Evolutionary conservation across 2,888 invertebrate genomes (phyloP), one percentile per base, ranked within the genome.

Genomic region (Gasteruption jaculator): DNA sequence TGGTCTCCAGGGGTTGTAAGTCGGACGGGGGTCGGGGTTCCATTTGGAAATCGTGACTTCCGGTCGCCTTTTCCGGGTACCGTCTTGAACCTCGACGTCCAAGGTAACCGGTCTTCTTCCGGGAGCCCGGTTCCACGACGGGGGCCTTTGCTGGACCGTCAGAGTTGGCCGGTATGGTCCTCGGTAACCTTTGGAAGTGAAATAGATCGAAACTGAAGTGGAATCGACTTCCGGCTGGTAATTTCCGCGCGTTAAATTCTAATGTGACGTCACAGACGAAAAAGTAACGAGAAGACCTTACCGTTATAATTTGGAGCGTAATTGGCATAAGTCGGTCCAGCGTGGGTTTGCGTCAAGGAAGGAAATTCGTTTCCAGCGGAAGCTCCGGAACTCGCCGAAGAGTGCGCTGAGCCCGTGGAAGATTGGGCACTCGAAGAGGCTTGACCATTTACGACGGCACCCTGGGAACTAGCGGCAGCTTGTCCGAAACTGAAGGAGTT

Each of bases 341-440:
- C 14, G 5, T 4, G 30, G 30, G 6, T 10, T 12, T 14, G 16
- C 14, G 4, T 30, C 8, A 14, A 4, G 30, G 18, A 16, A 5
- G 5, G 10, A 8, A 8, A 8, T 7, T 22, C 24, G 7, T 22
- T 10, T 22, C 6, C 43, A 50, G 30, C 27, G 18, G 19, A 37
- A n/a, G 22, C 41, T 3, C 49, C 48, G 12, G 63, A 60, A 38
- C 51, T 49, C 1, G 54, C 57, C 5, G 50, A 52, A 34, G 54
- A 56, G 31, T 58, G 45, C 3, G 50, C 37, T 15, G 52, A 51
- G 12, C 61, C 61, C 3, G 54, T 54, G 3, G 54, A 52, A 4
- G 67, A 64, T 19, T 61, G 54, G 1, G 63, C 63, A 19, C 57
- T 53, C 10, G 61, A 55, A 11, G 46, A 46, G 4, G 61, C 63